These are phyloP conservation scores for Trachops cirrhosus DNA, from an alignment of 2,797 vertebrate species.

Conservation along the genomic window DNA sequence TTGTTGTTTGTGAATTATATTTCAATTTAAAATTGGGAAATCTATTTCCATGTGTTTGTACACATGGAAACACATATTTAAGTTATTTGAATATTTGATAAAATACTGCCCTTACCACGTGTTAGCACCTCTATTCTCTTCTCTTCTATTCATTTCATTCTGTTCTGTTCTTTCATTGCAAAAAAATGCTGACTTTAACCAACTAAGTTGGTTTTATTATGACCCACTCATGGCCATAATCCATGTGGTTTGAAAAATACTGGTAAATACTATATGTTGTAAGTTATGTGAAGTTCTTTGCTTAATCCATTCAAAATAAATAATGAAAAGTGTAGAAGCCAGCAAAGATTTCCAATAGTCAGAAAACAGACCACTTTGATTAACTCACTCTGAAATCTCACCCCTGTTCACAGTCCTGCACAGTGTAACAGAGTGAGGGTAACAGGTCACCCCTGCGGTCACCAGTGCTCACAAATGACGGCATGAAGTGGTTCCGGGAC, in stretches of 20 bases:
- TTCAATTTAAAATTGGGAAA: neutral
- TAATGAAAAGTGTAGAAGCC: neutral
- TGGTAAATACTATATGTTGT: neutral
- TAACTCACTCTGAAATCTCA: constrained; percentile 24
- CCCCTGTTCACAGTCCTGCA: neutral
- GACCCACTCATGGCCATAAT: neutral
- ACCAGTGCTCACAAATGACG: constrained; percentile 55
- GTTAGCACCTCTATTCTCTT: neutral
- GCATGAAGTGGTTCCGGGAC: neutral
- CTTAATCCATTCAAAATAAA: constrained; percentile 14
- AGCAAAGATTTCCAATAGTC: constrained; percentile 32
- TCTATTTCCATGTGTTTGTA: neutral
- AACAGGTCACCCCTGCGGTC: constrained; percentile 55
- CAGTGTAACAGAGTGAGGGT: constrained; percentile 60
- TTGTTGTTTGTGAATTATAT: neutral
- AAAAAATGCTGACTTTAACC: neutral
- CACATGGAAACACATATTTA: neutral
- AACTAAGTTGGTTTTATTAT: neutral
- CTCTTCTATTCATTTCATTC: neutral
- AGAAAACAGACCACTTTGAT: constrained; percentile 1
- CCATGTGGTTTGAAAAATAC: neutral
- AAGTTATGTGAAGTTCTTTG: neutral
- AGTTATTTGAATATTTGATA: neutral
- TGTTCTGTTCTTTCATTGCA: neutral
- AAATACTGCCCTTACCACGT: neutral